Evolutionary conservation across 2,888 invertebrate genomes (phyloP).

Genomic region (Rotaria magnacalcarata): DNA sequence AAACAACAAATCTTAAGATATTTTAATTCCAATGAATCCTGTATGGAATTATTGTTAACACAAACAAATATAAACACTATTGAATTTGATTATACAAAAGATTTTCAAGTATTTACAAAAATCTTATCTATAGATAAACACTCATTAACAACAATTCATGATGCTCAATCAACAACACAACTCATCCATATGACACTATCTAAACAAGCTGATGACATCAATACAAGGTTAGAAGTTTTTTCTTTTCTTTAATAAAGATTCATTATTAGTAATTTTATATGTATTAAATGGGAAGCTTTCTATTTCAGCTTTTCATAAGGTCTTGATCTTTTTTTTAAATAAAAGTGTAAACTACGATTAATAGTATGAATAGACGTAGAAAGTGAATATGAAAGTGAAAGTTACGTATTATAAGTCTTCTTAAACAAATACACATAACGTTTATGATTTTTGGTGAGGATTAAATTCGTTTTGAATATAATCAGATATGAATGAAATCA

Average conservation of each 20-base stretch:
- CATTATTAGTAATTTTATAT: neutral
- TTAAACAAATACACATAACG: no score
- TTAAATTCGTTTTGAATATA: no score
- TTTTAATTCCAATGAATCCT: neutral
- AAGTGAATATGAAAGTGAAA: no score
- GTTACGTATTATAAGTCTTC: no score
- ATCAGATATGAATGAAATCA: no score
- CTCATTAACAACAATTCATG: neutral
- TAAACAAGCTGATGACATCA: neutral
- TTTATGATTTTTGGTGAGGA: no score
- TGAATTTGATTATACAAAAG: slow-evolving; percentile 35
- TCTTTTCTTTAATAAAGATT: neutral
- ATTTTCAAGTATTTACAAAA: slow-evolving; percentile 22
- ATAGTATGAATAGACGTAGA: no score
- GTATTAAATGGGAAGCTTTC: neutral
- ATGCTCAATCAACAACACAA: slow-evolving; percentile 12
- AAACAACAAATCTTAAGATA: neutral
- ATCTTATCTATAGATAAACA: neutral
- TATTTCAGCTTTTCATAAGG: no score
- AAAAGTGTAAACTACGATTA: no score
- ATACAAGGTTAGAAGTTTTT: neutral
- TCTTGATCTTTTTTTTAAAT: no score
- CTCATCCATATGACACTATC: slow-evolving; percentile 14
- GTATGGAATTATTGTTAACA: neutral
- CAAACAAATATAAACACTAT: neutral